These are phyloP conservation scores for Epirrita christyi DNA, from an alignment of 2,888 invertebrate genomes.

Conservation along the genomic window DNA sequence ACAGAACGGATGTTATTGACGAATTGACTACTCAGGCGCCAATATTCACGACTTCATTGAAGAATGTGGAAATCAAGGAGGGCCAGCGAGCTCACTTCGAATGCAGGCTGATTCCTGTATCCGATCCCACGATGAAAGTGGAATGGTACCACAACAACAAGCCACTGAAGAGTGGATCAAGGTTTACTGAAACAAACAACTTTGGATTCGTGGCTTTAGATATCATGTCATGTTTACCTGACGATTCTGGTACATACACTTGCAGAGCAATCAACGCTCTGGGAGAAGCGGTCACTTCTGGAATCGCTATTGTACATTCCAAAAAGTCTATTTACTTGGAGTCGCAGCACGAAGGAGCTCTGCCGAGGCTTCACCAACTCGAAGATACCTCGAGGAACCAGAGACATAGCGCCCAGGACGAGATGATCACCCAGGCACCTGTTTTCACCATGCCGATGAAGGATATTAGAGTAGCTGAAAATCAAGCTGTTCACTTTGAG, in stretches of 20 bases:
- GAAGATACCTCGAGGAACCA: constrained; percentile 92
- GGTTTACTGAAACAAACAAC: constrained; percentile 98
- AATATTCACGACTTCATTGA: constrained; percentile 95
- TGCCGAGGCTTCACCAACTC: constrained; percentile 91
- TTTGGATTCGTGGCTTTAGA: constrained; percentile 99
- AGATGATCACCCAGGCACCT: constrained; percentile 93
- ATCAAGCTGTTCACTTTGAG: constrained; percentile 97
- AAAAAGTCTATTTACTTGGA: constrained; percentile 94
- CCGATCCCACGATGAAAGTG: constrained; percentile 96
- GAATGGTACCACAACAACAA: constrained; percentile 98
- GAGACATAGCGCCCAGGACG: constrained; percentile 90
- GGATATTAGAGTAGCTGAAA: constrained; percentile 94
- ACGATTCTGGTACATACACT: constrained; percentile 98
- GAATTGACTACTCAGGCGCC: constrained; percentile 96
- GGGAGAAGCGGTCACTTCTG: constrained; percentile 97
- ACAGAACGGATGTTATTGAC: constrained; percentile 89
- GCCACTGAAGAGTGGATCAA: constrained; percentile 95
- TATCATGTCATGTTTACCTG: constrained; percentile 97
- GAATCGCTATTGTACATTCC: constrained; percentile 92
- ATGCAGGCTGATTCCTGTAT: constrained; percentile 96
- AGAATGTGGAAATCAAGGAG: constrained; percentile 96
- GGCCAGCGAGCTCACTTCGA: constrained; percentile 98
- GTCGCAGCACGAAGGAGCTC: constrained; percentile 94
- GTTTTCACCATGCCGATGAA: constrained; percentile 96
- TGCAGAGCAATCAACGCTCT: constrained; percentile 96